Evolutionary conservation across 2,888 invertebrate genomes (phyloP).

Genomic region (Agrochola circellaris): DNA sequence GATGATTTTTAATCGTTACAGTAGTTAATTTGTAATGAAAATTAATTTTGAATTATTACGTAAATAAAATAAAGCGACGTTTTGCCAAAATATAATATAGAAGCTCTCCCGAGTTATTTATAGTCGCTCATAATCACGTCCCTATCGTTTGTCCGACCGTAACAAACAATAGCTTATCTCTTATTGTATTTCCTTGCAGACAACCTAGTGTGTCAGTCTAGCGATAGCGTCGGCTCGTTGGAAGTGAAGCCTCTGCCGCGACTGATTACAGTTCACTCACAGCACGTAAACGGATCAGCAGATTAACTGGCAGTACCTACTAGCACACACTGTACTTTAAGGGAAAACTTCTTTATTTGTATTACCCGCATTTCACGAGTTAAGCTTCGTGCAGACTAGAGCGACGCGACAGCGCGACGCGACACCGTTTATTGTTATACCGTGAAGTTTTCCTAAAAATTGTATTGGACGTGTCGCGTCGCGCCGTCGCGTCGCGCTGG

Average conservation of each 20-base stretch:
- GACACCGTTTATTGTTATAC: too few species aligned
- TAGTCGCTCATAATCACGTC: neutral
- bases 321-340: neutral
- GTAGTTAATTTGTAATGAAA: neutral
- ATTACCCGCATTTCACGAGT: too few species aligned
- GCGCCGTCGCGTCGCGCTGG: too few species aligned
- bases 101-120: neutral
- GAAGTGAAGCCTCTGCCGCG: constrained; percentile 49
- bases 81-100: neutral
- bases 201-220: neutral
- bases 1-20: too few species aligned
- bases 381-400: too few species aligned
- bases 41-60: neutral
- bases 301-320: constrained; percentile 22
- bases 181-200: neutral
- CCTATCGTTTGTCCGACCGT: neutral
- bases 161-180: neutral
- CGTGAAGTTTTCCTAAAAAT: too few species aligned
- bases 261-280: constrained; percentile 52
- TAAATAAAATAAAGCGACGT: neutral
- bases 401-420: too few species aligned
- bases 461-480: too few species aligned
- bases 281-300: constrained; percentile 58
- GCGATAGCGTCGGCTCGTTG: neutral
- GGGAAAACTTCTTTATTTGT: neutral